Base-by-base conservation (phyloP, 2,888 invertebrate genomes). In the Drosophila antonietae region DNA sequence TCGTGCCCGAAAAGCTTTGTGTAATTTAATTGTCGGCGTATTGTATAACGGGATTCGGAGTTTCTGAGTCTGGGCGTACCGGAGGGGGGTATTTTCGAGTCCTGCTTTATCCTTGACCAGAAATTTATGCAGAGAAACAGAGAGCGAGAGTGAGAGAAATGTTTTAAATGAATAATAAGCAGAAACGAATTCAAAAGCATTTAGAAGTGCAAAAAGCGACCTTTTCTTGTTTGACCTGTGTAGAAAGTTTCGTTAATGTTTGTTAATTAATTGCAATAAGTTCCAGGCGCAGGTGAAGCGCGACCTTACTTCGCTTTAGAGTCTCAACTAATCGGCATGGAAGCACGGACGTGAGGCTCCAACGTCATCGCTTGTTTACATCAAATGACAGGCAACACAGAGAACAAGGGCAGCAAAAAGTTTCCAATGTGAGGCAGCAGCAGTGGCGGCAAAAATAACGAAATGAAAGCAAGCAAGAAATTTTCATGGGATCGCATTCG, bases 251-350 rank as follows among this genome's bases (percentile, higher is more conserved):
- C 66, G 60, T 55, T 65, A 70, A 77, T 68, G 70, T 73, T 77
- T 77, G 55, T 61, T 74, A 78, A 83, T 83, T 86, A 81, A 76
- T 79, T 81, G 76, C 76, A 76, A 78, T 75, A 76, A 82, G 71
- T 74, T 74, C 39, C 64, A 71, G 52, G 39, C 57, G 63, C 61
- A 51, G 47, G 44, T 43, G 18, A 28, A 53, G 8, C 31, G 31
- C 18, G 28, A 23, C 18, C 10, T 35, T 20, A 18, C 43, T 33
- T 4, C 35, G 31, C 47, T 20, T 20, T 46, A 58, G 37, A 64
- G 44, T 39, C 59, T 53, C n/a, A 39, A 28, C 70, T 74, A 77
- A 78, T 78, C 77, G 78, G 39, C 51, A 49, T 35, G 51, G 55
- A 75, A 63, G 44, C 53, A 58, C n/a, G 56, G 56, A 75, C 68